A percentile compares a stretch with the other conserved stretches of the same genome.
These are phyloP conservation scores for Pterostichus madidus DNA, from an alignment of 2,888 invertebrate species.

Conservation along the genomic window DNA sequence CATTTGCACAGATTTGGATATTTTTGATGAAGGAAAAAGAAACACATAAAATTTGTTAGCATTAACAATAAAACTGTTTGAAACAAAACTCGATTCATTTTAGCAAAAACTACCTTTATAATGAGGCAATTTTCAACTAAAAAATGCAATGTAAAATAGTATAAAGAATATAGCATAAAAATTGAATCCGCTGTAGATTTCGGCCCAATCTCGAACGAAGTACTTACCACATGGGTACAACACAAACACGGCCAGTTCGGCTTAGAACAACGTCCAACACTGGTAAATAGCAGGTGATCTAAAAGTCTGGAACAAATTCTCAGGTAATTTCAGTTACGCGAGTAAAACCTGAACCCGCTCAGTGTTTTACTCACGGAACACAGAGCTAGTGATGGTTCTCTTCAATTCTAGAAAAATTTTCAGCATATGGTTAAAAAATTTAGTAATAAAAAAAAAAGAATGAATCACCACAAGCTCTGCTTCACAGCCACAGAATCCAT, in stretches of 20 bases:
- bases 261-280: slow-evolving; percentile 59
- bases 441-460: not conserved
- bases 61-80: not conserved
- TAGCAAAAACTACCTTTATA: no score
- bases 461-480: slow-evolving; percentile 73
- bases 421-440: not conserved
- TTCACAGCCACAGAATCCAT: slow-evolving; percentile 81
- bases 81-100: not conserved
- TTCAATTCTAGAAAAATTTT: not conserved
- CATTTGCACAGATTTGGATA: no score
- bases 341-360: slow-evolving; percentile 68
- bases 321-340: slow-evolving; percentile 78
- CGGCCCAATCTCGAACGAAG: slow-evolving; percentile 33
- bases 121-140: no score
- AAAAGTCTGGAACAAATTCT: slow-evolving; percentile 83
- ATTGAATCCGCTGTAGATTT: slow-evolving; percentile 19
- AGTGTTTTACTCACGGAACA: slow-evolving; percentile 58
- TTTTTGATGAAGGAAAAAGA: no score
- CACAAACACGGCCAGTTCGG: slow-evolving; percentile 51
- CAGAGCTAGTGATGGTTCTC: slow-evolving; percentile 57
- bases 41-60: no score
- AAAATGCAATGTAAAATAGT: slow-evolving; percentile 6
- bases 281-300: slow-evolving; percentile 72
- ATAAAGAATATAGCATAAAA: slow-evolving; percentile 6
- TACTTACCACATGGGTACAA: slow-evolving; percentile 63